Base-by-base conservation (phyloP, 2,888 invertebrate species). In the Choristoneura rosaceana region DNA sequence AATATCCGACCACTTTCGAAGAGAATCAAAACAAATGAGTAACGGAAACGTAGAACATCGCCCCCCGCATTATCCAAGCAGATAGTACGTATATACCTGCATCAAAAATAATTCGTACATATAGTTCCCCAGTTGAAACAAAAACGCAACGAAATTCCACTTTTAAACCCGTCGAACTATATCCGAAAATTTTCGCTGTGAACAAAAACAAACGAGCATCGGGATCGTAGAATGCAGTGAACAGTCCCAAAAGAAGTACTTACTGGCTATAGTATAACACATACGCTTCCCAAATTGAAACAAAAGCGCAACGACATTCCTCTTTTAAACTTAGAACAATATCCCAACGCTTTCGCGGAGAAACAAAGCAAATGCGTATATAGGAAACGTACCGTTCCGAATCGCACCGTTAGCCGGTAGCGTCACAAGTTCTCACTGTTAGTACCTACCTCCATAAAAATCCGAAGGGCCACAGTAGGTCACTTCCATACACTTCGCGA, bases 401-500 rank as follows among this genome's bases (percentile, higher is more conserved):
- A 38, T 33, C 43, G 52, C 62, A 71, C 71, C 71, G 67, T 71
- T 71, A 71, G 25, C 61, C 25, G 38, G 55, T 55, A 55, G 55
- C 55, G 45, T 45, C 62, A 45, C 25, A 7, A 34, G 59, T 34
- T 34, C n/a, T 34, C 34, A 9, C 34, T 34, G n/a, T 2, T 59
- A 17, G 59, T 25, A 63, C 73, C 69, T 64, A 73, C 73, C 73
- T 73, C 55, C 43, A 15, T 45, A 69, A n/a, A 64, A 43, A 73
- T 68, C 71, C 71, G 68, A 68, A 67, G 62, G 45, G 55, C 62
- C 59, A 55, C 34, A 62, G 41, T 62, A 25, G 55, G 10, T 52
- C 66, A 70, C 65, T 65, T 65, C 63, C 67, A 59, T 61, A 64
- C 73, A 68, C 76, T 74, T 69, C 73, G 68, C 76, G 67, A 71